Percentiles rank a stretch among this genome's conserved stretches.
These are phyloP conservation scores for Synanceia verrucosa DNA, from an alignment of 2,797 vertebrate species.

Conservation along the genomic window DNA sequence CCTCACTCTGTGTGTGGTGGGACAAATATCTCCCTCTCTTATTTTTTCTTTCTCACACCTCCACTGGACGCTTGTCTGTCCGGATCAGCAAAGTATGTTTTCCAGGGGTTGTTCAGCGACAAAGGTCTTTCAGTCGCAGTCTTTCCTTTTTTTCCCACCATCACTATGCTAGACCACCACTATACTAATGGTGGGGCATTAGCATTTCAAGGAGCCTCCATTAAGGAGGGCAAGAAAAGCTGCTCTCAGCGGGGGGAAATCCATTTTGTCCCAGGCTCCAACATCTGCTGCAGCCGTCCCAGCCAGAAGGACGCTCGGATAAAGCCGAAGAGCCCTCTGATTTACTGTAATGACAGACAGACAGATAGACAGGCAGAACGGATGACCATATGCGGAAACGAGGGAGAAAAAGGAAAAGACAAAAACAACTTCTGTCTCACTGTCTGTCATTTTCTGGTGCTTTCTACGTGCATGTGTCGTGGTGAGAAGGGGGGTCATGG, in stretches of 20 bases:
- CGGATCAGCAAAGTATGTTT: slow-evolving; percentile 83
- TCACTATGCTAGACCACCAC: slow-evolving; percentile 88
- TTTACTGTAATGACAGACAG: slow-evolving; percentile 90
- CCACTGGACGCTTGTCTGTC: slow-evolving; percentile 59
- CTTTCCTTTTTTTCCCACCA: slow-evolving; percentile 79
- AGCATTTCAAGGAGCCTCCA: slow-evolving; percentile 96
- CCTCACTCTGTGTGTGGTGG: slow-evolving; percentile 50
- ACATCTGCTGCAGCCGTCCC: slow-evolving; percentile 96
- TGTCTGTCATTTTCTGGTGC: slow-evolving; percentile 72
- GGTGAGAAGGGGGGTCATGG: slow-evolving; percentile 41
- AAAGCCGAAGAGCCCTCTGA: slow-evolving; percentile 91
- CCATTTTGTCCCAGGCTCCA: slow-evolving; percentile 92
- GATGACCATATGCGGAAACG: slow-evolving; percentile 77
- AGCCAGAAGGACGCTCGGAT: slow-evolving; percentile 93
- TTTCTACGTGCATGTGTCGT: slow-evolving; percentile 55
- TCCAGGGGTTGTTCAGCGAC: slow-evolving; percentile 82
- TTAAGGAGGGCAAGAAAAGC: slow-evolving; percentile 91
- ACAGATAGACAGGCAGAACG: slow-evolving; percentile 74
- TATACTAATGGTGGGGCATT: slow-evolving; percentile 89
- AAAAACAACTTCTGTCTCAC: slow-evolving; percentile 81
- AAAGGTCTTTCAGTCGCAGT: slow-evolving; percentile 86
- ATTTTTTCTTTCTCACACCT: slow-evolving; percentile 39
- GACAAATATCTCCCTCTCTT: slow-evolving; percentile 50
- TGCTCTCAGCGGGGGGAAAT: slow-evolving; percentile 89
- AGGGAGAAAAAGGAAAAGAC: slow-evolving; percentile 72